phyloP scores from a whole-genome alignment of 2,113 vertebrate species.

The Amblyornis subalaris region DNA sequence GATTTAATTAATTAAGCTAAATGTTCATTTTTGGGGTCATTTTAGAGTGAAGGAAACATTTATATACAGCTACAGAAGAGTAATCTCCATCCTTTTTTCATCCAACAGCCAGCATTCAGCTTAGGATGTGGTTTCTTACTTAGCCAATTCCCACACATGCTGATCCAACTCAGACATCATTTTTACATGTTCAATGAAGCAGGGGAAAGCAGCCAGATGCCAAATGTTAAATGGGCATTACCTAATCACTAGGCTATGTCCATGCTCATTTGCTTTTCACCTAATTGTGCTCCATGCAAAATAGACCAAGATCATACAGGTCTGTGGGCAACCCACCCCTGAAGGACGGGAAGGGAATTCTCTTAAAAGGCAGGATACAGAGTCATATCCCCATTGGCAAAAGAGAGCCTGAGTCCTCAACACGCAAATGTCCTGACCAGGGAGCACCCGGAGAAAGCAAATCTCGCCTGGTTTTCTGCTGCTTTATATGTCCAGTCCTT shows the following conservation, averaged over 20 bases:
- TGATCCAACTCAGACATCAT: neutral
- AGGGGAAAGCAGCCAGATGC: neutral
- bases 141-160: neutral
- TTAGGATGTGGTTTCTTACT: neutral
- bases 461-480: neutral
- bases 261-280: rapidly evolving
- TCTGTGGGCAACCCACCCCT: neutral
- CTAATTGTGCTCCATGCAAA: neutral
- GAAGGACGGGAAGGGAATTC: neutral
- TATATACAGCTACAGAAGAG: neutral
- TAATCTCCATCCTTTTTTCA: neutral
- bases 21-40: neutral
- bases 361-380: neutral
- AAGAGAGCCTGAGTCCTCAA: neutral
- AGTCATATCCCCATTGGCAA: rapidly evolving
- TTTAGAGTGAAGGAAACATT: neutral
- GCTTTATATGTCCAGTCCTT: neutral
- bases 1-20: neutral
- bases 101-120: neutral
- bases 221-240: neutral
- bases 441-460: neutral
- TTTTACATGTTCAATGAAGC: neutral
- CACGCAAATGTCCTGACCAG: rapidly evolving
- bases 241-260: neutral
- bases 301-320: neutral